Percentiles rank a stretch among this genome's conserved stretches.
Conservation (phyloP, 2,113 vertebrate genomes). For the Vanacampus margaritifer region DNA sequence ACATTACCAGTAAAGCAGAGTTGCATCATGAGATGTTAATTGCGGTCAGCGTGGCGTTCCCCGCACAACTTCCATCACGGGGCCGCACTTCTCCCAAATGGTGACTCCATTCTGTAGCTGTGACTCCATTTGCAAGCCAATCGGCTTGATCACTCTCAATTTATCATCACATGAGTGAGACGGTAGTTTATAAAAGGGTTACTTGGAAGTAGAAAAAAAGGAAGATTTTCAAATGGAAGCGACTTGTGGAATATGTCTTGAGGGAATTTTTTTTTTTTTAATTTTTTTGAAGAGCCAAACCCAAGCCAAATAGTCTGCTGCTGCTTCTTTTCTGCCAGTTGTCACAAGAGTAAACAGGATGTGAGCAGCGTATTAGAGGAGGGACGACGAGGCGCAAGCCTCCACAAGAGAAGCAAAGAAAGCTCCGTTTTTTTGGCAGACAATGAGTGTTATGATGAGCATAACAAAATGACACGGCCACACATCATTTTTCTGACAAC, state of each 20-base stretch:
- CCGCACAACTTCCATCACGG: slow-evolving; percentile 35
- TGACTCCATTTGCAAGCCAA: no score
- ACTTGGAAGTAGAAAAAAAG: background rate
- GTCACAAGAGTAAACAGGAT: slow-evolving; percentile 75
- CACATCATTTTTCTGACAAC: slow-evolving; percentile 6
- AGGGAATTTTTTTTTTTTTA: slow-evolving; percentile 16
- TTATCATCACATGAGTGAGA: background rate
- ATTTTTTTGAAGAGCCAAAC: slow-evolving; percentile 18
- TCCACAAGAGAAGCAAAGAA: slow-evolving; percentile 5
- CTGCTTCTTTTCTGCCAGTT: slow-evolving; percentile 47
- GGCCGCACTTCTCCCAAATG: background rate
- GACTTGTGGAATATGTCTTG: slow-evolving; percentile 14
- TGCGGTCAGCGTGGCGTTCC: slow-evolving; percentile 28
- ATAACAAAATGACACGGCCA: slow-evolving; percentile 3
- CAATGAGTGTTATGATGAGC: background rate
- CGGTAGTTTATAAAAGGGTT: slow-evolving; percentile 1
- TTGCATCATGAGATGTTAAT: slow-evolving; percentile 35
- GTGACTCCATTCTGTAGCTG: background rate
- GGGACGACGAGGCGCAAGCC: slow-evolving; percentile 19
- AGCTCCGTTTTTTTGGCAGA: slow-evolving; percentile 1
- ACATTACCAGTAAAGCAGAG: slow-evolving; percentile 11
- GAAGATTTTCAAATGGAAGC: background rate
- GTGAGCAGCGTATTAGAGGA: slow-evolving; percentile 48
- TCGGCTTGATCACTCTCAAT: slow-evolving; percentile 5
- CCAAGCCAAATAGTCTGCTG: slow-evolving; percentile 38